Evolutionary conservation across 1,140 invertebrate species (phyloP), one percentile per base, ranked within the genome.

Genomic region (Ruditapes philippinarum): DNA sequence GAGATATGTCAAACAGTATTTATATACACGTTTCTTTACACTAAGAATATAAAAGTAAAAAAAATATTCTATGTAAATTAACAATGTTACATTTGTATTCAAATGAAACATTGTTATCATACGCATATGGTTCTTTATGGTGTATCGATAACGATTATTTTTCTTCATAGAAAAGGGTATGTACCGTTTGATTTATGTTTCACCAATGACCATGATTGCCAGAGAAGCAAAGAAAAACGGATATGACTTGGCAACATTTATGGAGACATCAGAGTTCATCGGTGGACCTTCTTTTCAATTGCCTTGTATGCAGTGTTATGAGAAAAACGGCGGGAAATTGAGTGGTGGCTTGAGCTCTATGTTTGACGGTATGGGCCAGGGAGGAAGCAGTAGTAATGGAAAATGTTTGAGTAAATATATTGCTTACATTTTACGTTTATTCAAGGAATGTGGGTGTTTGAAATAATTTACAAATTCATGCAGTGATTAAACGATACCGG

Each of bases 241-340:
- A 7, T 74, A 74, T 49, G 70, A 74, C 40, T 17, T 74, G 25
- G 2, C 70, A n/a, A 12, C 70, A 28, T 49, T 45, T 28, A 22
- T 74, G 9, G 70, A 74, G 14, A 40, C 40, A 1, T 28, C 40
- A 25, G 70, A 74, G 14, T 45, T 25, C n/a, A 25, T 42, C 12
- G 70, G 22, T 9, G 70, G 40, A 74, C 5, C 22, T 0, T 22
- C 11, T 3, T 12, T 42, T 2, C n/a, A 42, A 28, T 25, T 74
- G 3, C 70, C 70, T 22, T 74, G 70, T 38, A 74, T 74, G 70
- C 70, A 74, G 40, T 74, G 70, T 38, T 74, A 42, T 28, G 70
- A 74, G 36, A 74, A 74, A 1, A 25, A 40, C 25, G 70, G 70
- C 11, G 40, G 70, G 22, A 74, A 74, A 49, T 12, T 19, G 1